Evolutionary conservation across 2,888 invertebrate genomes (phyloP).

Genomic region (Caradrina kadenii): DNA sequence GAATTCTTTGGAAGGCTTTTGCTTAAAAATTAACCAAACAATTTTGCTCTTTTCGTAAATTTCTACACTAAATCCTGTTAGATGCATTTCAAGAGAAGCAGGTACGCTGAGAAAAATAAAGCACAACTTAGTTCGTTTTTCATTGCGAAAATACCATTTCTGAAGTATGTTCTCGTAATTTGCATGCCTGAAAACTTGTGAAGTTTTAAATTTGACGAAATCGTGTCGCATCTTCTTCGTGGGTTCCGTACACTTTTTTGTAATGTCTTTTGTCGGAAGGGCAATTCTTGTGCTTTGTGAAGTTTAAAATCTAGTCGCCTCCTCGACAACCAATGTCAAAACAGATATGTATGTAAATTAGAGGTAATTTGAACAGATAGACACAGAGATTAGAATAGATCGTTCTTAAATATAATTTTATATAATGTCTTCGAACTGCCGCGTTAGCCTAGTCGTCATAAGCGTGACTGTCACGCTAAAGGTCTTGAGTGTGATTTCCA

Average conservation of each 20-base stretch:
- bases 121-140: constrained; percentile 58
- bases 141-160: constrained; percentile 61
- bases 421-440: too few species aligned
- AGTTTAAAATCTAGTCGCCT: too few species aligned
- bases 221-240: neutral
- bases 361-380: too few species aligned
- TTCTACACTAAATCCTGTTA: constrained; percentile 43
- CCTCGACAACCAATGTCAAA: too few species aligned
- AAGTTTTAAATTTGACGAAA: constrained; percentile 39
- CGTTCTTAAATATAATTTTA: too few species aligned
- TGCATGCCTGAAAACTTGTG: constrained; percentile 52
- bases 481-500: too few species aligned
- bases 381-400: too few species aligned
- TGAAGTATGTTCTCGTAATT: constrained; percentile 60
- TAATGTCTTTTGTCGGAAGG: too few species aligned
- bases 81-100: constrained; percentile 48
- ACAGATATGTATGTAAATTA: too few species aligned
- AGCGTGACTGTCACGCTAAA: too few species aligned
- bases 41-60: constrained; percentile 27
- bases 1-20: constrained; percentile 13
- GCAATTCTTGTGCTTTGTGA: too few species aligned
- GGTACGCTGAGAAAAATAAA: constrained; percentile 33
- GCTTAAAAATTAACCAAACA: constrained; percentile 18
- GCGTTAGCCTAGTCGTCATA: too few species aligned
- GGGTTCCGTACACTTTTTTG: constrained; percentile 37